Conservation (phyloP, 2,797 vertebrate genomes). For the Ctenosaura bakeri region DNA sequence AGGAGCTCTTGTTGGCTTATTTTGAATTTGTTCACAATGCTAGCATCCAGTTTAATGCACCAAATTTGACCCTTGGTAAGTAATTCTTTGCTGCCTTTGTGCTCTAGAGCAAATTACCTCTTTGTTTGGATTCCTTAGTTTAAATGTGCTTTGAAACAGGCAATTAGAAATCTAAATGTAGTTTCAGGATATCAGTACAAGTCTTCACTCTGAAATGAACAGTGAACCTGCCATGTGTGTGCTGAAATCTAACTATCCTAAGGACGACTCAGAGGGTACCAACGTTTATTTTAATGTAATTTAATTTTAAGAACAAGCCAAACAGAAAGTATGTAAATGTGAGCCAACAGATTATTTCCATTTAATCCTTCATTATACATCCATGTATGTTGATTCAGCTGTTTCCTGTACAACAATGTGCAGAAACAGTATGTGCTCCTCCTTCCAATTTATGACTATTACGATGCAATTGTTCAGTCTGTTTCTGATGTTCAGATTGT, state of each 20-base stretch:
- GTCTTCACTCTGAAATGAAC: not conserved
- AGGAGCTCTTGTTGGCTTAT: slow-evolving; percentile 77
- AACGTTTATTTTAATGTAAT: not conserved
- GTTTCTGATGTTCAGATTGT: no score
- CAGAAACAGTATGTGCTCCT: no score
- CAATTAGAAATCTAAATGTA: not conserved
- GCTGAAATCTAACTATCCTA: not conserved
- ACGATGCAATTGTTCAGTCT: not conserved
- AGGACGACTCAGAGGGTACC: not conserved
- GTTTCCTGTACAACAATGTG: slow-evolving; percentile 1
- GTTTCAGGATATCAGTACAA: not conserved
- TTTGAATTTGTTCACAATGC: slow-evolving; percentile 73
- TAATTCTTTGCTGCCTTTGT: slow-evolving; percentile 9
- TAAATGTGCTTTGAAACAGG: not conserved
- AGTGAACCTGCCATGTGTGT: slow-evolving; percentile 14
- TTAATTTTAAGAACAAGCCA: slow-evolving; percentile 28
- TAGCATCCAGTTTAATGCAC: not conserved
- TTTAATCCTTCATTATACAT: slow-evolving; percentile 54
- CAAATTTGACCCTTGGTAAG: slow-evolving; percentile 74
- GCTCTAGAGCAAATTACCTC: not conserved
- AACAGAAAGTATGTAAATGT: slow-evolving; percentile 25
- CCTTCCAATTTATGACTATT: no score
- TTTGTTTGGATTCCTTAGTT: slow-evolving; percentile 19
- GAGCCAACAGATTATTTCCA: slow-evolving; percentile 32
- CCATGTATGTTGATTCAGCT: slow-evolving; percentile 51